Evolutionary conservation across 2,113 vertebrate genomes (phyloP).

Genomic region (Chloropsis hardwickii): DNA sequence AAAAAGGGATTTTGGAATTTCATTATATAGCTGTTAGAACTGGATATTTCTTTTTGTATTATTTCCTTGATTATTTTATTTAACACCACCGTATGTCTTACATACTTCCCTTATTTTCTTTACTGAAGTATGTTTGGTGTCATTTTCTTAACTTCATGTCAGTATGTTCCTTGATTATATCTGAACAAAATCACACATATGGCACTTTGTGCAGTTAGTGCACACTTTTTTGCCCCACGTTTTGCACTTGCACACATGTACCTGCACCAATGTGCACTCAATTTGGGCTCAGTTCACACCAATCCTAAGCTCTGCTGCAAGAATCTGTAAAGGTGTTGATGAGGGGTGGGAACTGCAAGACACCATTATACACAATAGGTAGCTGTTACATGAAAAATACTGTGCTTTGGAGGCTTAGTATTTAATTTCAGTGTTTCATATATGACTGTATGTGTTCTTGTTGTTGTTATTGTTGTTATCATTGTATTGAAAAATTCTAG

Average conservation of each 20-base stretch:
- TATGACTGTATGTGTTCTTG: not conserved
- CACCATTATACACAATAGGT: not conserved
- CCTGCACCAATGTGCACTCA: not conserved
- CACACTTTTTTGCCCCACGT: not conserved
- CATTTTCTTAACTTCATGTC: not conserved
- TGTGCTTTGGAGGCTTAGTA: not conserved
- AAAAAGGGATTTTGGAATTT: not conserved
- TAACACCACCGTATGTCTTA: not conserved
- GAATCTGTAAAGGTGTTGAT: not conserved
- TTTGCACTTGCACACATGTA: not conserved
- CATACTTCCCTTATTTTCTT: not conserved
- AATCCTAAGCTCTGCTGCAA: fast-evolving
- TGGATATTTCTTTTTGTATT: not conserved
- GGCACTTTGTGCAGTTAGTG: not conserved
- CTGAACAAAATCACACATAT: not conserved
- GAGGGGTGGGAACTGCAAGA: not conserved
- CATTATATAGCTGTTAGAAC: not conserved
- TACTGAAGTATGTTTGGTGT: not conserved
- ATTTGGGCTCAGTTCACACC: not conserved
- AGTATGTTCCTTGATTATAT: not conserved
- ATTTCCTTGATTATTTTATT: not conserved
- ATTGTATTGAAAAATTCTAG: not conserved
- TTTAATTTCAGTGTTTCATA: not conserved
- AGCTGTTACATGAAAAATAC: not conserved
- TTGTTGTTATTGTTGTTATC: not conserved